These are phyloP conservation scores for Pomacea maculata DNA, from an alignment of 1,140 invertebrate species.

Conservation along the genomic window DNA sequence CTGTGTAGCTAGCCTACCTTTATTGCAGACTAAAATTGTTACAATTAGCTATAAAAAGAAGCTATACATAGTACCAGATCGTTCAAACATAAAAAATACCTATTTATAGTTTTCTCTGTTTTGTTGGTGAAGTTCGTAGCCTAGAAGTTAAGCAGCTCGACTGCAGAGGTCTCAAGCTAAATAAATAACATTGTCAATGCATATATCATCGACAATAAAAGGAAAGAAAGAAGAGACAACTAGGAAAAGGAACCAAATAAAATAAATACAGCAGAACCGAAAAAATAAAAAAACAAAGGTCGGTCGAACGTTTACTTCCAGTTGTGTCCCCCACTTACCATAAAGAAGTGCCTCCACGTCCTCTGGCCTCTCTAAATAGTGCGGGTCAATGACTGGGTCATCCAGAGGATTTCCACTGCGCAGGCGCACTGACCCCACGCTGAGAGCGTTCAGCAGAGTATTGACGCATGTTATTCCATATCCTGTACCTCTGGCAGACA, in stretches of 20 bases:
- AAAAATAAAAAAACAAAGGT: not conserved
- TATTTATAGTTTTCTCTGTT: too few species aligned
- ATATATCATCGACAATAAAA: too few species aligned
- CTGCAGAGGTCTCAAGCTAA: too few species aligned
- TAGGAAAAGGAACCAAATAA: not conserved
- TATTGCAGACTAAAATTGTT: too few species aligned
- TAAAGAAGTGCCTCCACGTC: conserved; percentile 44
- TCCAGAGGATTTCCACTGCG: conserved; percentile 76
- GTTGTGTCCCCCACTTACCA: conserved; percentile 29
- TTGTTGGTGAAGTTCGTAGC: too few species aligned
- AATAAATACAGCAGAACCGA: not conserved
- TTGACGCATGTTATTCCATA: conserved; percentile 15
- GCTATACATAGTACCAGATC: too few species aligned
- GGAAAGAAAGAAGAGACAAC: too few species aligned
- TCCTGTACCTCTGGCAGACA: not conserved
- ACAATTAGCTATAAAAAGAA: too few species aligned
- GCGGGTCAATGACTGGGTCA: conserved; percentile 83
- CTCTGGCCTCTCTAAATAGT: conserved; percentile 41
- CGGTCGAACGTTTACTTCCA: not conserved
- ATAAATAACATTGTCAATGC: too few species aligned
- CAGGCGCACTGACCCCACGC: conserved; percentile 49
- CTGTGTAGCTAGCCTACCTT: too few species aligned
- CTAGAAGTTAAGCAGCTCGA: too few species aligned
- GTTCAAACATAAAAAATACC: too few species aligned
- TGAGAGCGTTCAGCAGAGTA: conserved; percentile 40